phyloP scores from a whole-genome alignment of 2,797 vertebrate species.

The Mus caroli region DNA sequence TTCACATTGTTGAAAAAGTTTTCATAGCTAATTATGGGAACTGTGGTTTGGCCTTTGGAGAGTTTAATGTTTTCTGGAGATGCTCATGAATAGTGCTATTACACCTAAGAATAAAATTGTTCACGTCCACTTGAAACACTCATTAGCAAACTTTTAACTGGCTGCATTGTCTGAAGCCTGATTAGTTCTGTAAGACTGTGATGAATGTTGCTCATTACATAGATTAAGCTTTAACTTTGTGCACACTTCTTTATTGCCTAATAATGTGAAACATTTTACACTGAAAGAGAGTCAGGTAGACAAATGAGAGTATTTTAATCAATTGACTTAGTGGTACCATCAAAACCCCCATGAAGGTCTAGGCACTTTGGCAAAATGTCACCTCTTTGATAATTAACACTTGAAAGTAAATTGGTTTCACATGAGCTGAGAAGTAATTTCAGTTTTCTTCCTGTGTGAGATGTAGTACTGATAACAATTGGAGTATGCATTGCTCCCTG shows the following conservation, averaged over 20 bases:
- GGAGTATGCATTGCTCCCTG: not conserved
- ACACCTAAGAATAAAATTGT: conserved; percentile 69
- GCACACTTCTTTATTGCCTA: conserved; percentile 67
- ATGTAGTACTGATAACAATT: not conserved
- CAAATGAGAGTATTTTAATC: conserved; percentile 80
- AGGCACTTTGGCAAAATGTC: conserved; percentile 59
- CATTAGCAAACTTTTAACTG: conserved; percentile 80
- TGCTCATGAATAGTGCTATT: conserved; percentile 65
- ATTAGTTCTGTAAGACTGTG: conserved; percentile 69
- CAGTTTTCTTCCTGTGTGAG: not conserved
- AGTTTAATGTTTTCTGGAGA: conserved; percentile 36
- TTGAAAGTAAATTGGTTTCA: conserved; percentile 1
- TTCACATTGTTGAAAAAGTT: conserved; percentile 26
- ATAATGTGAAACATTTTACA: conserved; percentile 77
- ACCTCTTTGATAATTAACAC: conserved; percentile 67
- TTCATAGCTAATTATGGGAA: conserved; percentile 67
- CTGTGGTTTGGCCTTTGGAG: conserved; percentile 14
- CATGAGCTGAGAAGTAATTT: not conserved
- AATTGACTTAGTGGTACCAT: conserved; percentile 65
- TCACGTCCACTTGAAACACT: conserved; percentile 69
- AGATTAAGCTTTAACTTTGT: conserved; percentile 80
- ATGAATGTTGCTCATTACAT: conserved; percentile 82
- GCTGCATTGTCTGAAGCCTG: conserved; percentile 73
- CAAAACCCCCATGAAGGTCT: conserved; percentile 65
- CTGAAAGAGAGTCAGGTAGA: conserved; percentile 70